Evolutionary conservation across 1,140 invertebrate genomes (phyloP), one percentile per base, ranked within the genome.

Genomic region (Bombus confusus): DNA sequence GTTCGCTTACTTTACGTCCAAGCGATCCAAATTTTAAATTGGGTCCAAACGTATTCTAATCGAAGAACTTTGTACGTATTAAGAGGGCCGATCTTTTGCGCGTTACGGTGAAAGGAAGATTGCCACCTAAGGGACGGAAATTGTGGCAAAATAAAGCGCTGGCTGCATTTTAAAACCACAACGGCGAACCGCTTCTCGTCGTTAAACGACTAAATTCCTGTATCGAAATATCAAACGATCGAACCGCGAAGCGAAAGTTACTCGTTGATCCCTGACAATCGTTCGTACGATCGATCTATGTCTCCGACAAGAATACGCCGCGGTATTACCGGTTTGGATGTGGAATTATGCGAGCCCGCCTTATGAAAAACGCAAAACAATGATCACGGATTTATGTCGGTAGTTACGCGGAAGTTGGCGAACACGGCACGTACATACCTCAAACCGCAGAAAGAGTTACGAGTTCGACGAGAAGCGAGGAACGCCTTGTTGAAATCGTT

Each of bases 391-490:
- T 87, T 77, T 83, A 52, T 52, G 47, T 22, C 47, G 47, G 43
- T 10, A 59, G 85, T 77, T 73, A 34, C 66, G 57, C n/a, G 47
- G 41, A 83, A 79, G 59, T 87, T 73, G 64, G 80, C 43, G 73
- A 86, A 71, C 84, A 41, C 28, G 47, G 85, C 74, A 87, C 79
- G 79, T 87, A 87, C 69, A 52, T 37, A 34, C 31, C 81, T 43
- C 52, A 62, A 80, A 82, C 85, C 86, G 13, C 79, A 22, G n/a
- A 59, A 87, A 73, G 86, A 87, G 66, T 87, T 86, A 87, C 62
- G 85, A 86, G 85, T 86, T 86, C 43, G 62, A 83, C 78, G 86
- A 37, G 86, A 41, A 39, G 57, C 10, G 57, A 57, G 52, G 15
- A n/a, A 34, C 69, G 74, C 15, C 25, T 25, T 15, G 47, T 31